Base-by-base conservation (phyloP, 2,113 vertebrate species). In the Stercorarius parasiticus region DNA sequence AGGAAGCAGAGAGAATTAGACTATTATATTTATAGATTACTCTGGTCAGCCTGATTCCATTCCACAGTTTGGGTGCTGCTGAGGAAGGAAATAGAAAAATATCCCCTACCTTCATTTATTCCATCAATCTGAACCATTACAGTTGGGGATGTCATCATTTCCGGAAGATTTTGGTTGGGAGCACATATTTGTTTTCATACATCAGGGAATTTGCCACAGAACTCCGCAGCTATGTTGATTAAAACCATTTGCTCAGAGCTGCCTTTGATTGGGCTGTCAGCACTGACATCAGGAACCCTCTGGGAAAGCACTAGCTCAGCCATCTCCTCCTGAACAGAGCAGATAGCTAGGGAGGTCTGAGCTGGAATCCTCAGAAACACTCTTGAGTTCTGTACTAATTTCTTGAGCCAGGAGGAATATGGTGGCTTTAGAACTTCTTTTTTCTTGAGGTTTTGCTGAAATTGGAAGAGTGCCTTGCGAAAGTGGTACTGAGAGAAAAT, bases 191-290 rank as follows among this genome's bases (percentile, higher is more conserved):
- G 11, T 2, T 34, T 36, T 38, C 34, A 9, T 36, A 66, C 42
- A 26, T 52, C 52, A n/a, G 71, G 47, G 36, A 71, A 38, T 8
- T 32, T 26, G 6, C 78, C 79, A 67, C 32, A 98, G 3, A 98
- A 26, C 42, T 98, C 92, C 18, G 96, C 4, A 14, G 95, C 97
- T 43, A 98, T 29, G 13, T 23, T 90, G 66, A 99, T 97, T 34
- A 99, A 96, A 4, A 98, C 80, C 62, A 96, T 98, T 84, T 98
- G 98, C 86, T 95, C 98, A 64, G 98, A 94, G 62, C 15, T 87
- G 6, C 80, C 83, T n/a, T 84, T 80, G 47, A 98, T 94, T 19
- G 98, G 98, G 53, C 86, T 92, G 4, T 47, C 71, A 16, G 95
- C 34, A 76, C 90, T 94, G 71, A 98, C 97, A 66, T 97, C 95